These are phyloP conservation scores for Otus sunia DNA, from an alignment of 2,113 vertebrate genomes.

Conservation along the genomic window DNA sequence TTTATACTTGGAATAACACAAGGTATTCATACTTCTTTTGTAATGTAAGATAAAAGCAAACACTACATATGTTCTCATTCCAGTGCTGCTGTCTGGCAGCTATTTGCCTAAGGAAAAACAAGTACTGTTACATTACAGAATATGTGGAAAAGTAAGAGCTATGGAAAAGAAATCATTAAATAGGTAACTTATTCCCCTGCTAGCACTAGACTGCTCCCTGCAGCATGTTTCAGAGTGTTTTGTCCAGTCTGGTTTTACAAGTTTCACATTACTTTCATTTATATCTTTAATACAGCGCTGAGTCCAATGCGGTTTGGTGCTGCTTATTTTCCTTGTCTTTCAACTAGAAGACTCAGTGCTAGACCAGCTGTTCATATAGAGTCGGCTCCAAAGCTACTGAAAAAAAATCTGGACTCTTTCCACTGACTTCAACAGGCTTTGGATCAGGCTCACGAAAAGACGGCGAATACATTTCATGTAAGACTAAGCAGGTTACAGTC, in stretches of 20 bases:
- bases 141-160: constrained; percentile 51
- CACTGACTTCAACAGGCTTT: constrained; percentile 18
- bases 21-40: constrained; percentile 45
- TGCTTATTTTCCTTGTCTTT: constrained; percentile 47
- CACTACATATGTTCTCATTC: constrained; percentile 38
- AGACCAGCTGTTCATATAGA: constrained; percentile 29
- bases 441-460: constrained; percentile 3
- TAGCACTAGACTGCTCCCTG: constrained; percentile 11
- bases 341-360: not conserved
- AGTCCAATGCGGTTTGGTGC: not conserved
- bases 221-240: constrained; percentile 14
- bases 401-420: not conserved
- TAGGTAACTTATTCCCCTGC: not conserved
- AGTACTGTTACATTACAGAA: constrained; percentile 37
- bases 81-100: constrained; percentile 33
- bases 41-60: constrained; percentile 55
- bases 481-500: constrained; percentile 49
- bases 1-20: constrained; percentile 58
- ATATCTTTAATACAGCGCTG: not conserved
- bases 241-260: constrained; percentile 49
- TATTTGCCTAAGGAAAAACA: constrained; percentile 17
- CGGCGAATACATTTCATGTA: not conserved
- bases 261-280: constrained; percentile 52
- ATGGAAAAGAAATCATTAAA: constrained; percentile 48
- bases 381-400: not conserved